These are phyloP conservation scores for Caenorhabditis sp. DNA, from an alignment of 2,888 invertebrate genomes.

Conservation along the genomic window DNA sequence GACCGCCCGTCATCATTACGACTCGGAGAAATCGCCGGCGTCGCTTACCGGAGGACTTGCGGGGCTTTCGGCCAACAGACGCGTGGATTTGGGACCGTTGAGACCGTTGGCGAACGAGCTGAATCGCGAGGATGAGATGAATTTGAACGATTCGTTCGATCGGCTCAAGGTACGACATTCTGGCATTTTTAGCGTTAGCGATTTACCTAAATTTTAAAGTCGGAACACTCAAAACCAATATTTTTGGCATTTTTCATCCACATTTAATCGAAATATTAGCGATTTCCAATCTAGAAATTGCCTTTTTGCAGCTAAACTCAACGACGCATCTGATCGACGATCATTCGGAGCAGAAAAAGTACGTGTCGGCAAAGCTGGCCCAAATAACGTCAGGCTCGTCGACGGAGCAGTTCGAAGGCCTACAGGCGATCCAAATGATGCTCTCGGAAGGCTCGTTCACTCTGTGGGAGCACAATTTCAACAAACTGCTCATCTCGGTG, in stretches of 20 bases:
- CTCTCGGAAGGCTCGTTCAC: slow-evolving; percentile 59
- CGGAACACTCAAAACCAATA: no score
- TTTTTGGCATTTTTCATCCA: no score
- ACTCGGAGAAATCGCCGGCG: no score
- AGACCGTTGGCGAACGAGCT: slow-evolving; percentile 23
- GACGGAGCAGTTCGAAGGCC: slow-evolving; percentile 36
- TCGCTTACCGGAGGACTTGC: no score
- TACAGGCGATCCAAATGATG: slow-evolving; percentile 39
- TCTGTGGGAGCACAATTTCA: slow-evolving; percentile 51
- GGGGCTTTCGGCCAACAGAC: background rate
- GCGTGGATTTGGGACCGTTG: slow-evolving; percentile 14
- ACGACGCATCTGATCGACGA: slow-evolving; percentile 49
- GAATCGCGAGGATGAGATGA: slow-evolving; percentile 21
- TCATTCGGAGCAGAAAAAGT: slow-evolving; percentile 23
- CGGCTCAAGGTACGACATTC: slow-evolving; percentile 36
- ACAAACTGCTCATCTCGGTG: slow-evolving; percentile 39
- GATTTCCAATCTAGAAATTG: no score
- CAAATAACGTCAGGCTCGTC: slow-evolving; percentile 5
- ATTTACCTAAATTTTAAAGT: no score
- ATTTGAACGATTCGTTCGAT: slow-evolving; percentile 49
- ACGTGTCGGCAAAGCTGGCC: slow-evolving; percentile 18
- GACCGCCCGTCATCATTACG: background rate
- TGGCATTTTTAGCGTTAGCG: no score
- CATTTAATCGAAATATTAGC: no score
- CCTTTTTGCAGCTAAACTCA: slow-evolving; percentile 46